A percentile compares a stretch with the other conserved stretches of the same genome.
These are phyloP conservation scores for Eupithecia abbreviata DNA, from an alignment of 2,888 invertebrate species.

Conservation along the genomic window DNA sequence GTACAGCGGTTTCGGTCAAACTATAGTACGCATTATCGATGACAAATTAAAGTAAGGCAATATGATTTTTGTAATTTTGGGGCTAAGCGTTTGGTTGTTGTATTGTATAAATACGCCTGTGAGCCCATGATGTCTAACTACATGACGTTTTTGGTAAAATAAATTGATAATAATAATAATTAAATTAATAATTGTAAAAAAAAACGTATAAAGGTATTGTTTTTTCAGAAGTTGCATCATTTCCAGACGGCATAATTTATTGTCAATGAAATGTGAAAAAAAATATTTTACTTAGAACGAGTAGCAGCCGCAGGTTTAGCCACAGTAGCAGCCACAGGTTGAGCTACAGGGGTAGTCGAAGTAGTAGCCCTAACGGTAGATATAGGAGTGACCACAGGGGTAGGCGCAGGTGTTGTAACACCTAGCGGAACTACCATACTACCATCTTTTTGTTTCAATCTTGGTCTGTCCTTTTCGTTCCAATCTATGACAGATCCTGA, in stretches of 20 bases:
- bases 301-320: not conserved
- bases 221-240: not conserved
- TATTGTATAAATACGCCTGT: too few relatives aligned
- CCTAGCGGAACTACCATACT: not conserved
- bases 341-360: not conserved
- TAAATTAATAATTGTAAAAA: too few relatives aligned
- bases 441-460: not conserved
- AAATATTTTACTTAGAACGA: not conserved
- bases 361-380: not conserved
- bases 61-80: too few relatives aligned
- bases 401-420: not conserved
- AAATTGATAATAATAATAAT: too few relatives aligned
- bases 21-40: too few relatives aligned
- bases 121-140: not conserved
- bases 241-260: not conserved
- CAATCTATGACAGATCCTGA: constrained; percentile 19
- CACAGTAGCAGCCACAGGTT: not conserved
- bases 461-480: constrained; percentile 9
- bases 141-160: not conserved
- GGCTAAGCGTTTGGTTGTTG: too few relatives aligned
- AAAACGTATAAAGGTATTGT: too few relatives aligned
- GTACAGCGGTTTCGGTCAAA: too few relatives aligned
- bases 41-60: too few relatives aligned
- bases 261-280: not conserved
- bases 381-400: not conserved